Evolutionary conservation across 2,888 invertebrate genomes (phyloP), one percentile per base, ranked within the genome.

Genomic region (Drosophila melanosoma): DNA sequence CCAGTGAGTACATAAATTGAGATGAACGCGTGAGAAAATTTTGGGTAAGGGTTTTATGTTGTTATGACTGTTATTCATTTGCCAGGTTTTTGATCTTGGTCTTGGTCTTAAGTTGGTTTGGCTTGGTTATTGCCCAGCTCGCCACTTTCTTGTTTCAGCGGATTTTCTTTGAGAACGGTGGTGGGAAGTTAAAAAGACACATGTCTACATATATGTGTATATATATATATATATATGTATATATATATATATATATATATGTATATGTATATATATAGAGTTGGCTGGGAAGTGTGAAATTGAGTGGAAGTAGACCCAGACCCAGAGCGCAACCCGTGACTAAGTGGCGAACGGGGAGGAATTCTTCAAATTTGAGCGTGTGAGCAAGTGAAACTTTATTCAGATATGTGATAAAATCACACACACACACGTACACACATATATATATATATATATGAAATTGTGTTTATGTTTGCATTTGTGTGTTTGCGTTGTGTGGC

Each of bases 21-120:
- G 87, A 83, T 89, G 86, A 87, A 80, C 82, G 85, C 89, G 88
- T 88, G 90, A 86, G 88, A 90, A 87, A 83, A 77, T 86, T 75
- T 87, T 77, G 58, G 72, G 62, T 59, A 76, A 67, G 70, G 71
- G 73, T 58, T 69, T 64, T 66, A 60, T 82, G 60, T 74, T 84
- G 71, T 76, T 87, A 76, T 76, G 83, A 80, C 61, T 57, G 68
- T 68, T 63, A 75, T 69, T 49, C 76, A 72, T 69, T 72, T 70
- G 71, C 52, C 53, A 54, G 67, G 32, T 61, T 53, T 45, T 76
- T 72, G 57, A 32, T 53, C 60, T 67, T 65, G 65, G 40, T 52
- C 61, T 73, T 77, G 73, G 52, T 48, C 56, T 66, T 48, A 65
- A 38, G 26, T 26, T 23, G 35, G 35, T 23, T 48, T 60, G 71